Evolutionary conservation across 2,797 vertebrate species (phyloP).

Genomic region (Syndactyla subalaris): DNA sequence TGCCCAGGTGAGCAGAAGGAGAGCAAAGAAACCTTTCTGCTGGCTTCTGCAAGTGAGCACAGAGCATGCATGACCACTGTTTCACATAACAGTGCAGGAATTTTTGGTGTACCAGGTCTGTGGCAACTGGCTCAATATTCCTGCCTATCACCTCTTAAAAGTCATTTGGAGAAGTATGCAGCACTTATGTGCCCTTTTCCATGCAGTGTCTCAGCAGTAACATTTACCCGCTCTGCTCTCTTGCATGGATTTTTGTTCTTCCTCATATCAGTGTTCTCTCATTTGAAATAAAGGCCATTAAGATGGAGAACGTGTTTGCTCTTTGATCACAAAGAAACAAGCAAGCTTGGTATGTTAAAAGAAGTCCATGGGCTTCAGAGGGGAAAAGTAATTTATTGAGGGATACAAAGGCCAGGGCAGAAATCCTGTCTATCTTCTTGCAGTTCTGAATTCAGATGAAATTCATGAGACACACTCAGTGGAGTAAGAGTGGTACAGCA

Average conservation of each 20-base stretch:
- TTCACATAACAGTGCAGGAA: fast-evolving
- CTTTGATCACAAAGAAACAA: background rate
- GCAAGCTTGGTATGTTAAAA: background rate
- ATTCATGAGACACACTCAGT: background rate
- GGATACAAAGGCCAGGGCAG: background rate
- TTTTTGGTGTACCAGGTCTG: background rate
- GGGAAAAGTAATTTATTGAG: background rate
- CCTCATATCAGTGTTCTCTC: background rate
- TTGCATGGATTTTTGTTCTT: background rate
- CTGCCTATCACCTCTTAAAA: background rate
- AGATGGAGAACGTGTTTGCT: background rate
- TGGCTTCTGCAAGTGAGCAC: fast-evolving
- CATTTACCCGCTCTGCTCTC: background rate
- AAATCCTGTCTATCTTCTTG: background rate
- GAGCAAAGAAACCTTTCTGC: background rate
- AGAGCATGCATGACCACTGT: fast-evolving
- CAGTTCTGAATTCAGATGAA: background rate
- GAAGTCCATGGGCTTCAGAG: background rate
- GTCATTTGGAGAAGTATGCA: background rate
- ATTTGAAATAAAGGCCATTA: background rate
- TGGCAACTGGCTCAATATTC: background rate
- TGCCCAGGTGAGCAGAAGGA: background rate
- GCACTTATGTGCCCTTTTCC: background rate
- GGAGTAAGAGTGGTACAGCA: background rate
- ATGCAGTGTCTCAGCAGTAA: background rate